phyloP scores from a whole-genome alignment of 2,888 invertebrate genomes.

The Zeuzera pyrina region DNA sequence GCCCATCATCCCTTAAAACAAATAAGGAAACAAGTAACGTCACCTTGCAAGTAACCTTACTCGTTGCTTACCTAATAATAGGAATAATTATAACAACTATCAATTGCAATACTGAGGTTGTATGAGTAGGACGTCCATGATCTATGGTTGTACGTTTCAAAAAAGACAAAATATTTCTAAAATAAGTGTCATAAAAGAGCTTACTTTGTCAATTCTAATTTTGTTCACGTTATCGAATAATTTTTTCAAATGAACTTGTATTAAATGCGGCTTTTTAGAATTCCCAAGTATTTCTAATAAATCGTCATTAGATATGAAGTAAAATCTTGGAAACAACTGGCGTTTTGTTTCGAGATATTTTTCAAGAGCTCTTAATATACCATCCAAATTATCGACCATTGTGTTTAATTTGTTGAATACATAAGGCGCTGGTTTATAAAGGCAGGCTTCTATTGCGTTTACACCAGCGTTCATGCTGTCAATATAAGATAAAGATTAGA shows the following conservation, averaged over 20 bases:
- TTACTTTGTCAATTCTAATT: slow-evolving; percentile 78
- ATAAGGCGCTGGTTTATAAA: slow-evolving; percentile 74
- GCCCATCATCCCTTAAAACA: too few relatives aligned
- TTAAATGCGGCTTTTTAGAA: slow-evolving; percentile 84
- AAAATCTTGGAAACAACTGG: slow-evolving; percentile 86
- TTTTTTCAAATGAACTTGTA: slow-evolving; percentile 91
- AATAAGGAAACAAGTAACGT: too few relatives aligned
- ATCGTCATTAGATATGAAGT: slow-evolving; percentile 78
- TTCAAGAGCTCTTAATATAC: slow-evolving; percentile 87
- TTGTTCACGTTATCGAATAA: slow-evolving; percentile 89
- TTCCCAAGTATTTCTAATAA: slow-evolving; percentile 89
- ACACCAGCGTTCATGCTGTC: slow-evolving; percentile 62
- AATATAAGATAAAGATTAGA: too few relatives aligned
- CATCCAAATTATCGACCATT: slow-evolving; percentile 84
- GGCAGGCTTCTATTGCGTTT: slow-evolving; percentile 76
- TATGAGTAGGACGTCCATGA: too few relatives aligned
- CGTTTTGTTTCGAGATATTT: slow-evolving; percentile 91
- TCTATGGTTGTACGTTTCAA: too few relatives aligned
- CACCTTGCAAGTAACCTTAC: too few relatives aligned
- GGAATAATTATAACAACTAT: too few relatives aligned
- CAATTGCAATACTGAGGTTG: too few relatives aligned
- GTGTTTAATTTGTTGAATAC: slow-evolving; percentile 78
- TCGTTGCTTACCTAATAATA: too few relatives aligned
- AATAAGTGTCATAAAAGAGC: too few relatives aligned
- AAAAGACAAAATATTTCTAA: too few relatives aligned